phyloP scores from a whole-genome alignment of 2,888 invertebrate genomes.

The Meiosimyza platycephala region DNA sequence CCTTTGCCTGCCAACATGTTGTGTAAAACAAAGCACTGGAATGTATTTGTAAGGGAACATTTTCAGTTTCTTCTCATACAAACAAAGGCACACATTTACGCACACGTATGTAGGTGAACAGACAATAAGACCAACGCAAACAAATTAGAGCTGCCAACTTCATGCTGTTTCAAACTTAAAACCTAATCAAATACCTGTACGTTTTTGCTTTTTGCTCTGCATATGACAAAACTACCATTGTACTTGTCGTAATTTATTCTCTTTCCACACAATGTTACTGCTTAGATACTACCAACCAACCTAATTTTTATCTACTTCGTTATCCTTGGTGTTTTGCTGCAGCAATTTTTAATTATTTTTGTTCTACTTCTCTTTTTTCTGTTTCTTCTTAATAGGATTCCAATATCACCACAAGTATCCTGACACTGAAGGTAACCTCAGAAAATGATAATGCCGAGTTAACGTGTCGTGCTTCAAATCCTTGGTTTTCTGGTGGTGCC shows the following conservation, averaged over 20 bases:
- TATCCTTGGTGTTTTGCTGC: too few species aligned
- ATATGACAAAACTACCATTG: too few species aligned
- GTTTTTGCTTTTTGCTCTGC: too few species aligned
- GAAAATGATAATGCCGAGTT: conserved; percentile 86
- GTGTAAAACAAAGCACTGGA: neutral
- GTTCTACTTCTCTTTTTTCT: neutral
- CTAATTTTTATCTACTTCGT: neutral
- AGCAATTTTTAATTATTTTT: conserved; percentile 11
- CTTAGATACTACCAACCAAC: neutral
- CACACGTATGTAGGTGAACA: neutral
- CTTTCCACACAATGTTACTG: neutral
- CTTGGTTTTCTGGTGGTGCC: conserved; percentile 84
- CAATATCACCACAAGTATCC: conserved; percentile 78
- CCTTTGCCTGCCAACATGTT: neutral
- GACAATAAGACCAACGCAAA: too few species aligned
- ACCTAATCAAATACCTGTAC: too few species aligned
- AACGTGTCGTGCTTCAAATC: conserved; percentile 87
- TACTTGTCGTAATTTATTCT: too few species aligned
- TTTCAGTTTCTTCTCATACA: conserved; percentile 10
- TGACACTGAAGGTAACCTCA: conserved; percentile 79
- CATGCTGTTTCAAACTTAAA: too few species aligned
- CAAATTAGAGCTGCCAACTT: too few species aligned
- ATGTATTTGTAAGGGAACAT: neutral
- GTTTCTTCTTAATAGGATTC: conserved; percentile 56
- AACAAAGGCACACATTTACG: neutral